phyloP scores from a whole-genome alignment of 2,797 vertebrate species.

The Anguilla pacifica region DNA sequence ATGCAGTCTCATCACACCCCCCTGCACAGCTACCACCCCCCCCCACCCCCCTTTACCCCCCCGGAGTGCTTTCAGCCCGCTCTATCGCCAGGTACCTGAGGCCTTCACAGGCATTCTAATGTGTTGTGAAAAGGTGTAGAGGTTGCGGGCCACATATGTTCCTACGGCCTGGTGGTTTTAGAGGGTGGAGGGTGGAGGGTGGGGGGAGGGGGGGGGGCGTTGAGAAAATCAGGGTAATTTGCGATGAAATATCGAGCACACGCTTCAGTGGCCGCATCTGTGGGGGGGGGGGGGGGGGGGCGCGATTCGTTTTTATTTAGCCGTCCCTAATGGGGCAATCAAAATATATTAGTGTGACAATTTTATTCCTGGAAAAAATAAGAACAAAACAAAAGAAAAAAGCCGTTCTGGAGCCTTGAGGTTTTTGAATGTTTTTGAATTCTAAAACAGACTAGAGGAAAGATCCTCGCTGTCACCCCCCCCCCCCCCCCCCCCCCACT shows the following conservation, averaged over 20 bases:
- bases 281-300: slow-evolving; percentile 45
- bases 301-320: slow-evolving; percentile 78
- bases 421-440: slow-evolving; percentile 54
- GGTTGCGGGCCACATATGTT: slow-evolving; percentile 62
- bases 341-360: slow-evolving; percentile 85
- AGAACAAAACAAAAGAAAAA: slow-evolving; percentile 46
- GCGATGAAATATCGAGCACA: slow-evolving; percentile 79
- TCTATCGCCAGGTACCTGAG: neutral
- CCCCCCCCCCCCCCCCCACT: slow-evolving; percentile 31
- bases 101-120: slow-evolving; percentile 61
- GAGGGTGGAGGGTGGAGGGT: neutral
- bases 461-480: slow-evolving; percentile 63
- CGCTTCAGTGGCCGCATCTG: slow-evolving; percentile 70
- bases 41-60: too few relatives aligned
- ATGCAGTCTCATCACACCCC: neutral
- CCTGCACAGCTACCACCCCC: slow-evolving; percentile 4
- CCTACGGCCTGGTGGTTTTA: neutral
- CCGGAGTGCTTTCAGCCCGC: slow-evolving; percentile 43
- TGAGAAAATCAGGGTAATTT: slow-evolving; percentile 73
- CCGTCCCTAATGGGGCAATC: slow-evolving; percentile 76
- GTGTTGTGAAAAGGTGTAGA: slow-evolving; percentile 45
- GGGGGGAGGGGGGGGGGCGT: slow-evolving; percentile 20
- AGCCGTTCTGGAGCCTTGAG: slow-evolving; percentile 63
- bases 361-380: slow-evolving; percentile 70
- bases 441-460: slow-evolving; percentile 69